Percentiles rank a stretch among this genome's conserved stretches.
Conservation (phyloP, 2,113 vertebrate genomes). For the Prietella phreatophila region DNA sequence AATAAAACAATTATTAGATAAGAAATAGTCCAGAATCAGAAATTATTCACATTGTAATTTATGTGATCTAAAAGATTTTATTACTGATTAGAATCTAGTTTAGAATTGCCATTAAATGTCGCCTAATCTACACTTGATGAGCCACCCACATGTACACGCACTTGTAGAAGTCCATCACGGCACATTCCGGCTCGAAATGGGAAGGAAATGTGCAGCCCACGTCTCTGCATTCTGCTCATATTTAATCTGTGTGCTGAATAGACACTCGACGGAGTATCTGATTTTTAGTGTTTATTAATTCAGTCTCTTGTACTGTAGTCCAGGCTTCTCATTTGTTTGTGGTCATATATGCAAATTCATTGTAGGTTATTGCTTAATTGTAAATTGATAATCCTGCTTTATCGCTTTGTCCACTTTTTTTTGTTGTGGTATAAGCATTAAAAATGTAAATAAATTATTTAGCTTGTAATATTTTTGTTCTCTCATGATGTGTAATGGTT, state of each 20-base stretch:
- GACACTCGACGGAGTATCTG: not conserved
- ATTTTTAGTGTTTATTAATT: conserved; percentile 14
- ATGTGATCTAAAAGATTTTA: not conserved
- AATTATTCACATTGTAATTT: not conserved
- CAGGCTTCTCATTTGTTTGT: not conserved
- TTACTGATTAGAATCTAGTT: not conserved
- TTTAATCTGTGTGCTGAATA: conserved; percentile 18
- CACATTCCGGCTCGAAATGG: conserved; percentile 35
- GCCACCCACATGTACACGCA: conserved; percentile 15
- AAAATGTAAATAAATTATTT: not conserved
- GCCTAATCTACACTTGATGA: not conserved
- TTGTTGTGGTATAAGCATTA: not conserved
- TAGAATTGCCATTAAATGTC: not conserved
- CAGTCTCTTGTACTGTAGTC: not conserved
- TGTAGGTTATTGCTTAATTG: not conserved
- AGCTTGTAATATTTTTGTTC: not conserved
- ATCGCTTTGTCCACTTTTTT: not conserved
- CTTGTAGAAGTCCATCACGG: conserved; percentile 22
- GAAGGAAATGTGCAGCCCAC: conserved; percentile 9
- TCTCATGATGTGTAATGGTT: not conserved
- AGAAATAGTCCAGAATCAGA: not conserved
- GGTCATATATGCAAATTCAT: not conserved
- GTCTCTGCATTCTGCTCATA: conserved; percentile 22
- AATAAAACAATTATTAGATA: not conserved
- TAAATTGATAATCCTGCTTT: not conserved